These are phyloP conservation scores for Dusona sp. DNA, from an alignment of 2,888 invertebrate genomes.

Conservation along the genomic window DNA sequence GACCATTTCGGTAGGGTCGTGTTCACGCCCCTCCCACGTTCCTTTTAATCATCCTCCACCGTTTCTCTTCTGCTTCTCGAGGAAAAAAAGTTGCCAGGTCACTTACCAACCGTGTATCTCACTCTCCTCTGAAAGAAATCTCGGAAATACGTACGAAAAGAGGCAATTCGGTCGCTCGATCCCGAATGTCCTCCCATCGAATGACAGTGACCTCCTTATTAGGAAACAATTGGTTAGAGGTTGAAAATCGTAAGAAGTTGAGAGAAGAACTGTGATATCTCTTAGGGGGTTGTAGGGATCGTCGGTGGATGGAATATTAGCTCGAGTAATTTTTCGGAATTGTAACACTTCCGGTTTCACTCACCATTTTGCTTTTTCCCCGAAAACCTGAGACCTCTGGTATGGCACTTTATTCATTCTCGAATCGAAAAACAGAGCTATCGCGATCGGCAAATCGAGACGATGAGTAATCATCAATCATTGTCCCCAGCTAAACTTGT, in stretches of 20 bases:
- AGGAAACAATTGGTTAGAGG: background rate
- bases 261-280: background rate
- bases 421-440: background rate
- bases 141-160: conserved; percentile 24
- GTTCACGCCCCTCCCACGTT: conserved; percentile 51
- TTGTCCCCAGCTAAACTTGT: background rate
- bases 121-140: conserved; percentile 25
- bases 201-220: conserved; percentile 6
- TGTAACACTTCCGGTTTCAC: background rate
- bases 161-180: conserved; percentile 43
- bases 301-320: background rate
- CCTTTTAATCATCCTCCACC: conserved; percentile 45
- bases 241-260: background rate
- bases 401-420: no score
- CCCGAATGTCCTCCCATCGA: conserved; percentile 26
- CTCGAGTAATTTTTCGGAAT: background rate
- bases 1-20: conserved; percentile 24
- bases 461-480: background rate
- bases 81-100: conserved; percentile 64
- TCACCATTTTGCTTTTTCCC: background rate
- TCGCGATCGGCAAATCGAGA: background rate
- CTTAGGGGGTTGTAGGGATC: background rate
- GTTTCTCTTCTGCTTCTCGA: conserved; percentile 19
- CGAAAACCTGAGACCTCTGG: background rate
- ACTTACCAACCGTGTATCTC: conserved; percentile 50